These are phyloP conservation scores for Peromyscus nudipes DNA, from an alignment of 2,797 vertebrate genomes.

Conservation along the genomic window DNA sequence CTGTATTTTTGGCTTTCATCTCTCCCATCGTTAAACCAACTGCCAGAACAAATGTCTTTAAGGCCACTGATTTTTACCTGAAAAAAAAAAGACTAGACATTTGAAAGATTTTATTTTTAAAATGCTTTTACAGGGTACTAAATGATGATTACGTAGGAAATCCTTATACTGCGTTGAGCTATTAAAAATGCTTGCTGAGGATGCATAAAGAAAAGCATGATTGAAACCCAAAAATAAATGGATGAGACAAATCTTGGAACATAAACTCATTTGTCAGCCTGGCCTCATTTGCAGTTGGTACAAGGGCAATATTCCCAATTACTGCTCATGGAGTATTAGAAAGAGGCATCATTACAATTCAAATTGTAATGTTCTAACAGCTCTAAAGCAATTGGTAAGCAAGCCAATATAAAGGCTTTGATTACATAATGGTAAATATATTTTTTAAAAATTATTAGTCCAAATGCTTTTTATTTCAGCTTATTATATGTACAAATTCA, in stretches of 20 bases:
- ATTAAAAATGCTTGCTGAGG: slow-evolving; percentile 70
- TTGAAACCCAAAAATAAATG: slow-evolving; percentile 64
- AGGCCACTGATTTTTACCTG: slow-evolving; percentile 74
- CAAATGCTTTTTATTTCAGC: slow-evolving; percentile 22
- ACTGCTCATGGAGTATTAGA: background rate
- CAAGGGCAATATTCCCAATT: background rate
- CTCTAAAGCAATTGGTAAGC: slow-evolving; percentile 2
- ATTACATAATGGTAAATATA: background rate
- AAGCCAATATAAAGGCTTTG: slow-evolving; percentile 24
- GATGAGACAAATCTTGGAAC: slow-evolving; percentile 56
- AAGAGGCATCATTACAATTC: slow-evolving; percentile 41
- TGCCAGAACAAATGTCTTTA: slow-evolving; percentile 79
- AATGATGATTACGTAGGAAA: slow-evolving; percentile 81
- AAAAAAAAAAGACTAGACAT: slow-evolving; percentile 72
- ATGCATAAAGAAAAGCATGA: slow-evolving; percentile 65
- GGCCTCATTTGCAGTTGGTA: background rate
- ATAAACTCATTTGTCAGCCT: slow-evolving; percentile 57
- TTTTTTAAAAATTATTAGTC: background rate
- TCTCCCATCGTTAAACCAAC: slow-evolving; percentile 84
- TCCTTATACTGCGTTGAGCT: slow-evolving; percentile 27
- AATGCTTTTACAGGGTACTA: slow-evolving; percentile 36
- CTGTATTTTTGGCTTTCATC: slow-evolving; percentile 80
- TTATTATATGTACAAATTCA: background rate
- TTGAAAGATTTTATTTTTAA: slow-evolving; percentile 80
- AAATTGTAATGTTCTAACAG: slow-evolving; percentile 58